Evolutionary conservation across 2,113 vertebrate species (phyloP).

Genomic region (Caracal caracal): DNA sequence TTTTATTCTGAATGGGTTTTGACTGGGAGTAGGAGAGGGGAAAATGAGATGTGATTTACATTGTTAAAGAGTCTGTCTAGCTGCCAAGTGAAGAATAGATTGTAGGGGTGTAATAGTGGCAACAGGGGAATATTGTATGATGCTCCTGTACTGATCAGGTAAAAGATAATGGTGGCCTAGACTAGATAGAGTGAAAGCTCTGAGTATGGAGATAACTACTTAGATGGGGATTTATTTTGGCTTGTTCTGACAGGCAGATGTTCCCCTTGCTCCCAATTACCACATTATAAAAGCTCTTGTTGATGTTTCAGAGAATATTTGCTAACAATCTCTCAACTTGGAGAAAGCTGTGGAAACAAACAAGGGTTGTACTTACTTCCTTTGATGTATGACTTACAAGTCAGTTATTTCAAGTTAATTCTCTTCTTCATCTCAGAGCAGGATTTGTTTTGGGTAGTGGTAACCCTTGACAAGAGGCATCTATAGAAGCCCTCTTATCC

Average conservation of each 20-base stretch:
- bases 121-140: not conserved
- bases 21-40: not conserved
- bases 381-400: not conserved
- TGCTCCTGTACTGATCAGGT: not conserved
- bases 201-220: not conserved
- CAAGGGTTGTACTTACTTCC: not conserved
- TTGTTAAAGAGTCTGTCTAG: not conserved
- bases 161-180: not conserved
- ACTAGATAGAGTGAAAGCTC: not conserved
- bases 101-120: not conserved
- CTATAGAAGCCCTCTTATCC: not conserved
- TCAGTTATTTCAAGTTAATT: not conserved
- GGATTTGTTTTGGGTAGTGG: not conserved
- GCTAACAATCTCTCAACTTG: not conserved
- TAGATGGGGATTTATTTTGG: not conserved
- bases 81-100: not conserved
- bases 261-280: not conserved
- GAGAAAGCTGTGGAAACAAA: not conserved
- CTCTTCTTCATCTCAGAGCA: conserved; percentile 8
- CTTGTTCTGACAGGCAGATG: not conserved
- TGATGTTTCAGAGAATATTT: conserved; percentile 5
- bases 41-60: not conserved
- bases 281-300: not conserved
- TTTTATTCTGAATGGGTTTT: not conserved
- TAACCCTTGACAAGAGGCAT: not conserved